Evolutionary conservation across 2,888 invertebrate genomes (phyloP).

Genomic region (Pristionchus fissidentatus): DNA sequence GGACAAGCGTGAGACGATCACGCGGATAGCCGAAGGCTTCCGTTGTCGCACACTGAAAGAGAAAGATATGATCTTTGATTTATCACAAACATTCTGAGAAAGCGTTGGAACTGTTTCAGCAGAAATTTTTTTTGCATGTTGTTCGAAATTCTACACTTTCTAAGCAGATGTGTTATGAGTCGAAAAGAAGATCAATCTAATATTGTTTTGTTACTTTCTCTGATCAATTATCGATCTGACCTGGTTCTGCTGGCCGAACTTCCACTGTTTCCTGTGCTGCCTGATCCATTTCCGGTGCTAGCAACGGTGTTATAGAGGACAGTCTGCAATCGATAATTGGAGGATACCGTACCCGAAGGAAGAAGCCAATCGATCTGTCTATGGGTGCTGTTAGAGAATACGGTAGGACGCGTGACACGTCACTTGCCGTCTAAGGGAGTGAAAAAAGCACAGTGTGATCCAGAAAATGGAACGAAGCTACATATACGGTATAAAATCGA

Average conservation of each 20-base stretch:
- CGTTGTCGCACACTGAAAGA: conserved; percentile 22
- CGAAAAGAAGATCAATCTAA: no score
- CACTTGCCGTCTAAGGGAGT: neutral
- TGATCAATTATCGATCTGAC: neutral
- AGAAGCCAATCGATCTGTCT: conserved; percentile 16
- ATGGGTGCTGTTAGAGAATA: conserved; percentile 31
- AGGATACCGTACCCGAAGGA: neutral
- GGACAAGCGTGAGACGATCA: conserved; percentile 43
- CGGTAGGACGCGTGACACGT: no score
- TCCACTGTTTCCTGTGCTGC: conserved; percentile 6
- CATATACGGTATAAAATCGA: neutral
- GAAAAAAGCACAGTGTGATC: conserved; percentile 21
- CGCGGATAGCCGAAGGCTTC: conserved; percentile 45
- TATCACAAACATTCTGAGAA: neutral
- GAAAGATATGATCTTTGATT: neutral
- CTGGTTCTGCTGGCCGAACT: conserved; percentile 11
- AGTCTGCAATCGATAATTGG: conserved; percentile 15
- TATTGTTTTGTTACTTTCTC: no score
- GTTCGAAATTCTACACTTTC: no score
- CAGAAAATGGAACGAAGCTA: conserved; percentile 7
- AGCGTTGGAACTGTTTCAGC: neutral
- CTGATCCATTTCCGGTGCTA: conserved; percentile 36
- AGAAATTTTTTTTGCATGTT: no score
- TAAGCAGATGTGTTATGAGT: no score
- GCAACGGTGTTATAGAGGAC: conserved; percentile 32